Base-by-base conservation (phyloP, 2,888 invertebrate species). In the Leptopilina myrica region DNA sequence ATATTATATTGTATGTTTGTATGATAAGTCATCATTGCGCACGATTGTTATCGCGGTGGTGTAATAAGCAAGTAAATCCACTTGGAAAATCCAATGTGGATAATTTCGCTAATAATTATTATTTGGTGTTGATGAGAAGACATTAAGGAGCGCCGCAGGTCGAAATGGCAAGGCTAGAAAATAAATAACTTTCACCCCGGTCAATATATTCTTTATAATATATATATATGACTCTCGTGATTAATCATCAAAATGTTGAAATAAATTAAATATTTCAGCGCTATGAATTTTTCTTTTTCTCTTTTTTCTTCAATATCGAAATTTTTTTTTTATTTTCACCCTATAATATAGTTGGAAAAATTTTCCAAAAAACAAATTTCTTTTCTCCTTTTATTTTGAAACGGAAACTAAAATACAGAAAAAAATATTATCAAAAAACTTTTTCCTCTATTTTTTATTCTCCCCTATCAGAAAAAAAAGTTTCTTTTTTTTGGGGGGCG, bases 171-270 rank as follows among this genome's bases (percentile, higher is more conserved):
- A 73, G 73, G 73, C 56, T 56, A 56, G 73, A 33, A 73, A 73
- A 73, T 73, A 73, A 73, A 73, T 73, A 73, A 73, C 73, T 73
- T 73, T 73, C 73, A 73, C 73, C 26, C 40, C 73, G 33, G 73
- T 73, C 73, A 73, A 73, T 53, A 73, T 53, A 73, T 53, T 53
- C 9, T 33, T n/a, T 7, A n/a, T 11, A 11, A 49, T 49, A 49
- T 49, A 59, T 43, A 73, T 33, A 73, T 56, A 33, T 14, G 14
- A 7, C 12, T n/a, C 53, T n/a, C 53, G 5, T 14, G 11, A 26
- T 73, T 33, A 12, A 69, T 69, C 53, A 69, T 53, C 20, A 53
- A 20, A 20, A 14, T 46, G 15, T 69, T 14, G 33, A 33, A 64
- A 64, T 33, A 33, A 26, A 64, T 26, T n/a, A 59, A 11, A 59